A percentile compares a stretch with the other conserved stretches of the same genome.
These are phyloP conservation scores for Meda fulgida DNA, from an alignment of 2,797 vertebrate genomes.

Conservation along the genomic window DNA sequence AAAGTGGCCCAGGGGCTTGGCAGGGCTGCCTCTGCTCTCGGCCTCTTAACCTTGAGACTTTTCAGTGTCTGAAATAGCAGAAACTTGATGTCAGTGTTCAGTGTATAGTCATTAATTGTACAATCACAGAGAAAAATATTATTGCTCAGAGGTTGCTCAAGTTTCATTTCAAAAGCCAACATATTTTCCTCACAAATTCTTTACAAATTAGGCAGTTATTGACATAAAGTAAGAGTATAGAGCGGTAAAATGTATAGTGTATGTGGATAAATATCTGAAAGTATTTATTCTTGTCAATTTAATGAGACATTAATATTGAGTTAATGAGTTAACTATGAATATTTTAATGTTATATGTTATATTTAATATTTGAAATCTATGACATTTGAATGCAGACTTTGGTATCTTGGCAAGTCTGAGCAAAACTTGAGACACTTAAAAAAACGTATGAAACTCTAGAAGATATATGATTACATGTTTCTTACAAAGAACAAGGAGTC, in stretches of 20 bases:
- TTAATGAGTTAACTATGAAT: background rate
- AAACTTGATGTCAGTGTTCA: background rate
- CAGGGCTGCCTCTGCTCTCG: conserved; percentile 38
- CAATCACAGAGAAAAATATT: background rate
- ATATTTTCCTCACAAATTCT: background rate
- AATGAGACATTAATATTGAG: background rate
- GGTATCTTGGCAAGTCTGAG: background rate
- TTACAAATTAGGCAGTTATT: background rate
- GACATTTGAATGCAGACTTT: background rate
- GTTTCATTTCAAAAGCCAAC: background rate
- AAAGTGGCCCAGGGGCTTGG: conserved; percentile 37
- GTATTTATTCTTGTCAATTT: background rate
- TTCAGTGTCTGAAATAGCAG: conserved; percentile 16
- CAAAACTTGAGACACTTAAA: background rate
- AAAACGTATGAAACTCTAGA: background rate
- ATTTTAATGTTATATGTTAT: background rate
- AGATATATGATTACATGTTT: background rate
- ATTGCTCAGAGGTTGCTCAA: background rate
- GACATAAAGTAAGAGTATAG: background rate
- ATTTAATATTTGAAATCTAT: no score
- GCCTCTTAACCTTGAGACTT: conserved; percentile 60
- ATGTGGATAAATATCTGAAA: background rate
- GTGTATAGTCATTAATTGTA: background rate
- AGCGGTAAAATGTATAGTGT: background rate
- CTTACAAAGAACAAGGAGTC: background rate